phyloP scores from a whole-genome alignment of 2,797 vertebrate species.

The Knipowitschia caucasica region DNA sequence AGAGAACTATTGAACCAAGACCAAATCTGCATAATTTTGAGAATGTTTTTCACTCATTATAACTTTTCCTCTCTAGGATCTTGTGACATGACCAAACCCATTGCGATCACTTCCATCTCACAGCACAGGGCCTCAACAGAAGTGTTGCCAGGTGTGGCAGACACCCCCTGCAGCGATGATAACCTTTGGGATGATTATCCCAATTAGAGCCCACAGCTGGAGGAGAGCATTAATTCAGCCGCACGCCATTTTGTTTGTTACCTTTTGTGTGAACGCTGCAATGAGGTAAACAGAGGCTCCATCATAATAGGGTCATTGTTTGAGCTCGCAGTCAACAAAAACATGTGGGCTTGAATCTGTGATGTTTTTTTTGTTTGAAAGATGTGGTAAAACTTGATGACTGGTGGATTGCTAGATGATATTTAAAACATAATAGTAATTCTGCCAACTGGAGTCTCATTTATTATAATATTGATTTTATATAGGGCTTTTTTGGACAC shows the following conservation, averaged over 20 bases:
- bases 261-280: constrained; percentile 46
- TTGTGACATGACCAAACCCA: neutral
- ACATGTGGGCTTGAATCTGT: neutral
- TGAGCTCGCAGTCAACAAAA: constrained; percentile 21
- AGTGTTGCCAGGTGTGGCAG: constrained; percentile 52
- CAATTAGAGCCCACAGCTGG: constrained; percentile 78
- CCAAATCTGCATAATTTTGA: no score
- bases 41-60: no score
- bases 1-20: no score
- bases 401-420: no score
- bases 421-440: no score
- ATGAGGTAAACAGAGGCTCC: constrained; percentile 55
- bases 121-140: neutral
- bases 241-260: constrained; percentile 67
- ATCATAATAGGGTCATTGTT: constrained; percentile 19
- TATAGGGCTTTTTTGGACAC: no score
- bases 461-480: no score
- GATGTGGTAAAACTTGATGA: no score
- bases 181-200: constrained; percentile 79
- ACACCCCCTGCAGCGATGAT: constrained; percentile 65
- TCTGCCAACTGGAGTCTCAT: no score
- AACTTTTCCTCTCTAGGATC: no score
- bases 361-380: no score
- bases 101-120: neutral
- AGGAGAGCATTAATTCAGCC: constrained; percentile 71